A percentile compares a stretch with the other conserved stretches of the same genome.
These are phyloP conservation scores for Cybosia mesomella DNA, from an alignment of 2,888 invertebrate species.

Conservation along the genomic window DNA sequence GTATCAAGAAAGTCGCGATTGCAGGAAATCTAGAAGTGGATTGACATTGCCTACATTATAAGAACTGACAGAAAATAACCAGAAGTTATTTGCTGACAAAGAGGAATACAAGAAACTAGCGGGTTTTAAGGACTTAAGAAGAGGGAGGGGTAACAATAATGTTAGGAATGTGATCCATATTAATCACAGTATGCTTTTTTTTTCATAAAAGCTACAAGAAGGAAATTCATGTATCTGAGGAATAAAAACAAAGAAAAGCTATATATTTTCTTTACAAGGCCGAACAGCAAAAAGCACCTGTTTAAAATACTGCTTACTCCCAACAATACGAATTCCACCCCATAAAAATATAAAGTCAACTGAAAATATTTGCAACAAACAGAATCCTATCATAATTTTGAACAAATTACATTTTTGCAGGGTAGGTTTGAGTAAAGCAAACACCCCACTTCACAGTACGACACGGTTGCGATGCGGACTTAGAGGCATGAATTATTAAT, in stretches of 20 bases:
- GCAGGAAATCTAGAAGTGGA: no score
- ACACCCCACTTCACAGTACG: conserved; percentile 48
- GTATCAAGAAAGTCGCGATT: no score
- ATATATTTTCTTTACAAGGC: conserved; percentile 10
- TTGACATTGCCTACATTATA: no score
- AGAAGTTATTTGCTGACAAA: not conserved
- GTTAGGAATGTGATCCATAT: no score
- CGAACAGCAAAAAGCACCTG: conserved; percentile 19
- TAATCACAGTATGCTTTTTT: not conserved
- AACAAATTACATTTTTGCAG: conserved; percentile 51
- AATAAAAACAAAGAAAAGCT: not conserved
- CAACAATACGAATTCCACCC: conserved; percentile 20
- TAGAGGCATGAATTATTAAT: conserved; percentile 67
- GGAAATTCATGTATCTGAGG: not conserved
- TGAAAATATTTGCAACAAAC: conserved; percentile 45
- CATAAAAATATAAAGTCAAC: conserved; percentile 38
- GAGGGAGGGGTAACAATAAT: no score
- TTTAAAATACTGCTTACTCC: conserved; percentile 25
- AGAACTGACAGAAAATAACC: no score
- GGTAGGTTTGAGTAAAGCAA: conserved; percentile 43
- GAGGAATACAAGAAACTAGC: not conserved
- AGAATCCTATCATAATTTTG: conserved; percentile 52
- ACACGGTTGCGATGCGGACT: conserved; percentile 47
- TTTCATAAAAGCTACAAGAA: not conserved
- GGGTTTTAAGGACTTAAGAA: no score